Evolutionary conservation across 1,140 invertebrate genomes (phyloP).

Genomic region (Tetramorium alpestre): DNA sequence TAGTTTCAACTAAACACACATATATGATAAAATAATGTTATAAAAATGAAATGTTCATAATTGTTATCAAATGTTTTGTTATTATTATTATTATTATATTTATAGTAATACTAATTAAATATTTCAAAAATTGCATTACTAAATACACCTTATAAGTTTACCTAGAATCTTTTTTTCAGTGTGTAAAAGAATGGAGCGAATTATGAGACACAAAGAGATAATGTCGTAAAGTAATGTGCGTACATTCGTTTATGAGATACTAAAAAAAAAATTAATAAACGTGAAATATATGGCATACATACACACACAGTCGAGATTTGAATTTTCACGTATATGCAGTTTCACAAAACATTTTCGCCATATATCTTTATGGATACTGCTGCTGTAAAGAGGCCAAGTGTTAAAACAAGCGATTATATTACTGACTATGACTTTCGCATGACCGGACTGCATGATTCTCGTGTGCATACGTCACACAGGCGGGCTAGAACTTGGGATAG

Average conservation of each 20-base stretch:
- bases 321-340: not conserved
- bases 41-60: no score
- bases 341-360: not conserved
- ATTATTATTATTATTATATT: no score
- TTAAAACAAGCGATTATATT: slow-evolving; percentile 54
- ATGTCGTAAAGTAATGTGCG: not conserved
- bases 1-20: no score
- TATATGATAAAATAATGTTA: no score
- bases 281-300: no score
- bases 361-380: slow-evolving; percentile 6
- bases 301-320: not conserved
- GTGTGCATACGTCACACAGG: slow-evolving; percentile 22
- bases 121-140: no score
- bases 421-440: slow-evolving; percentile 24
- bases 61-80: no score
- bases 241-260: not conserved
- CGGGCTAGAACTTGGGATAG: not conserved
- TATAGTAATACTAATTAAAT: no score
- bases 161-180: no score
- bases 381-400: slow-evolving; percentile 20
- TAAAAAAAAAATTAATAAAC: not conserved
- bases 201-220: not conserved
- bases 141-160: no score
- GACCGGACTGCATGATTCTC: not conserved
- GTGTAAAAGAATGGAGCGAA: not conserved